Evolutionary conservation across 2,888 invertebrate species (phyloP).

Genomic region (Charanyca ferruginea): DNA sequence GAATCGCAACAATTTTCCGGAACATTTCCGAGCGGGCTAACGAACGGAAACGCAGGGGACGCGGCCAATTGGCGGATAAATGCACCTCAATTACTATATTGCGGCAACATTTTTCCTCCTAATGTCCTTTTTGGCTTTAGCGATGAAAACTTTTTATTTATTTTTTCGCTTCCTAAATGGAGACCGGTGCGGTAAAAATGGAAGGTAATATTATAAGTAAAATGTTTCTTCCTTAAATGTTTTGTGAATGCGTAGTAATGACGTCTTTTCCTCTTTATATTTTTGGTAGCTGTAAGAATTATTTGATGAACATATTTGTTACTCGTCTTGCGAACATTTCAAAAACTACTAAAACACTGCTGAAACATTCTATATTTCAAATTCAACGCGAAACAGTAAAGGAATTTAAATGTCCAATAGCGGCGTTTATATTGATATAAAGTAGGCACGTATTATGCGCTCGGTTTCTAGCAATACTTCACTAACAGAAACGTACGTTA

Average conservation of each 20-base stretch:
- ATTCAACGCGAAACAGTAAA: slow-evolving; percentile 27
- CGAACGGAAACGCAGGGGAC: slow-evolving; percentile 89
- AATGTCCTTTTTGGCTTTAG: slow-evolving; percentile 77
- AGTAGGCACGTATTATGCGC: slow-evolving; percentile 61
- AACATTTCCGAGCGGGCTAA: slow-evolving; percentile 87
- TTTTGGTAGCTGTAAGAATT: slow-evolving; percentile 19
- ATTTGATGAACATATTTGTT: slow-evolving; percentile 18
- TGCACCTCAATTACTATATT: slow-evolving; percentile 88
- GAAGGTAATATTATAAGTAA: slow-evolving; percentile 39
- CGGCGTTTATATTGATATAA: slow-evolving; percentile 58
- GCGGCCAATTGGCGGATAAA: slow-evolving; percentile 88
- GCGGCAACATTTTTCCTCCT: slow-evolving; percentile 86
- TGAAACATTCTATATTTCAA: slow-evolving; percentile 10
- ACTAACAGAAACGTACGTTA: slow-evolving; percentile 58
- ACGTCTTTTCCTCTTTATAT: slow-evolving; percentile 16
- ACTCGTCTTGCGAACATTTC: slow-evolving; percentile 23
- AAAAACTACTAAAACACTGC: slow-evolving; percentile 16
- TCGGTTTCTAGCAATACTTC: slow-evolving; percentile 57
- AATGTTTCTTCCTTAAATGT: slow-evolving; percentile 37
- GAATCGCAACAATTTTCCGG: slow-evolving; percentile 88
- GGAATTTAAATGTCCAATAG: slow-evolving; percentile 53
- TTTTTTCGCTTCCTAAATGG: slow-evolving; percentile 59
- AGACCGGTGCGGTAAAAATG: slow-evolving; percentile 44
- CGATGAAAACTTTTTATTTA: slow-evolving; percentile 70
- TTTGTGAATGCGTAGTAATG: slow-evolving; percentile 27